A percentile compares a stretch with the other conserved stretches of the same genome.
These are phyloP conservation scores for Lithobates sylvaticus DNA, from an alignment of 2,797 vertebrate genomes.

Conservation along the genomic window DNA sequence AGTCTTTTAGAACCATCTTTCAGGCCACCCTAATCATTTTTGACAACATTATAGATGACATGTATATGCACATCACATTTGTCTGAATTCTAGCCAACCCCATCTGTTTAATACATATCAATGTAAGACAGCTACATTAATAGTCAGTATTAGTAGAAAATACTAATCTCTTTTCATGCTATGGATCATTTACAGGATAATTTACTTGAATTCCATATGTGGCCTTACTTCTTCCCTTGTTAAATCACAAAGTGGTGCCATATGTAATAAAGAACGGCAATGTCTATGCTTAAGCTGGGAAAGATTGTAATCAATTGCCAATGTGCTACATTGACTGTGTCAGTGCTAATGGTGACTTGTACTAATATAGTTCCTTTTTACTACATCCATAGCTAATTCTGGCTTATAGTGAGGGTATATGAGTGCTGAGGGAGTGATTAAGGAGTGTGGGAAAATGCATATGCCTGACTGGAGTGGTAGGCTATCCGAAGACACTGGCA, in stretches of 20 bases:
- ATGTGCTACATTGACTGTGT: too few species aligned
- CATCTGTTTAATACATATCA: constrained; percentile 29
- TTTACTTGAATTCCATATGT: background rate
- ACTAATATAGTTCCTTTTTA: background rate
- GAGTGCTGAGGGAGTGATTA: too few species aligned
- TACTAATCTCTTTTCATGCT: background rate
- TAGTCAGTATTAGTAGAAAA: background rate
- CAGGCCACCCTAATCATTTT: background rate
- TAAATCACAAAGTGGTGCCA: background rate
- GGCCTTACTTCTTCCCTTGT: background rate
- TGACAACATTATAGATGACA: background rate
- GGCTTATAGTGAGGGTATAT: too few species aligned
- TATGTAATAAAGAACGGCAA: background rate
- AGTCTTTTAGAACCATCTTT: background rate
- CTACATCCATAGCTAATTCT: background rate
- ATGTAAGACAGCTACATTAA: constrained; percentile 4
- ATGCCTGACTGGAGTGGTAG: background rate
- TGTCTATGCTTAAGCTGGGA: background rate
- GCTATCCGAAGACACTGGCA: too few species aligned
- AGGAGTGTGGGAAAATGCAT: too few species aligned
- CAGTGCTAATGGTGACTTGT: too few species aligned
- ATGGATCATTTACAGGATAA: background rate
- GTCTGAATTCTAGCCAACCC: background rate
- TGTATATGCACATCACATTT: constrained; percentile 7
- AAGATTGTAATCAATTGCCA: background rate